Conservation (phyloP, 37 sponge, comb jelly and placozoan genomes). For the Agelas oroides region DNA sequence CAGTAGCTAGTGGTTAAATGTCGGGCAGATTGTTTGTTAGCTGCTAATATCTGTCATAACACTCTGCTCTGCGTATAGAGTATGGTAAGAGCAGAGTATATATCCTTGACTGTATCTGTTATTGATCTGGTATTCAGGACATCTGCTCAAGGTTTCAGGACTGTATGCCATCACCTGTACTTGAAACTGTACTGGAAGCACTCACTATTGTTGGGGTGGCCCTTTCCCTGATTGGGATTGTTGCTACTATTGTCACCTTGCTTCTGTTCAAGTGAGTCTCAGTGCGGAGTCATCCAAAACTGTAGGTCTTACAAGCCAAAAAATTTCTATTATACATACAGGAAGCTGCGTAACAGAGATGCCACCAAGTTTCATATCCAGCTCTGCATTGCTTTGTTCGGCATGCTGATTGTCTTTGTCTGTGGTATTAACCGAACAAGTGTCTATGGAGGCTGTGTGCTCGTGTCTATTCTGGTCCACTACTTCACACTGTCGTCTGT, state of each 20-base stretch:
- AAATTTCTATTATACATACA: not conserved
- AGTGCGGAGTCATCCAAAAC: no score
- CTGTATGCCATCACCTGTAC: not conserved
- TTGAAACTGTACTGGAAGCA: conserved; percentile 16
- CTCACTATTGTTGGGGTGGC: conserved; percentile 46
- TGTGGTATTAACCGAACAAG: conserved; percentile 15
- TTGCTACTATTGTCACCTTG: conserved; percentile 40
- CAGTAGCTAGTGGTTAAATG: no score
- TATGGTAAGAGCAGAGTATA: no score
- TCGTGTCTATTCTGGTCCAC: conserved; percentile 31
- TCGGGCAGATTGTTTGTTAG: no score
- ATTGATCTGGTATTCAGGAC: not conserved
- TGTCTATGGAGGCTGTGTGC: conserved; percentile 42
- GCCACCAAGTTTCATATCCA: conserved; percentile 39
- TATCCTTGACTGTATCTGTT: no score
- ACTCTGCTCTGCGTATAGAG: no score
- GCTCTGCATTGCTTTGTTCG: conserved; percentile 38
- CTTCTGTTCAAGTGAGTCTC: conserved; percentile 50
- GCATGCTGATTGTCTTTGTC: conserved; percentile 56
- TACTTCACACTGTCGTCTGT: conserved; percentile 29
- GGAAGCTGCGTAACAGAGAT: conserved; percentile 25
- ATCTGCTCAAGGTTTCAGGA: conserved; percentile 10
- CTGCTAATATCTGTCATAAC: no score
- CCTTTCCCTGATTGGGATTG: conserved; percentile 36
- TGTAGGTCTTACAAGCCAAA: no score